These are phyloP conservation scores for Melospiza georgiana DNA, from an alignment of 2,113 vertebrate species.

Conservation along the genomic window DNA sequence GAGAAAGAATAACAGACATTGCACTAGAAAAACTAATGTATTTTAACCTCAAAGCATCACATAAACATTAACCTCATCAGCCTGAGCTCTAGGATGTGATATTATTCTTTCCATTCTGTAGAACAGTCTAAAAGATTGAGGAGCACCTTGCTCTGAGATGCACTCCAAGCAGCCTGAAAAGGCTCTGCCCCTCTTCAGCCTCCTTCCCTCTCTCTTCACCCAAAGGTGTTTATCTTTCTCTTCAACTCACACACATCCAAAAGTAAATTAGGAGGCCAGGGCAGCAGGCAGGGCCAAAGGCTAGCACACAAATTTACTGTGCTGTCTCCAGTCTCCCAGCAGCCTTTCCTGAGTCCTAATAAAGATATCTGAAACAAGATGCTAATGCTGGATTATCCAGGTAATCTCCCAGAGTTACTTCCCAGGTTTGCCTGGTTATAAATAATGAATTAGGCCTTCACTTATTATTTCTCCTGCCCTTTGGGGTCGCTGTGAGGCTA, in stretches of 20 bases:
- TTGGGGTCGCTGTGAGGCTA: slow-evolving; percentile 18
- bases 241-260: neutral
- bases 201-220: neutral
- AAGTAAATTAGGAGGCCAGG: neutral
- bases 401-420: slow-evolving; percentile 61
- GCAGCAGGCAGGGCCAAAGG: slow-evolving; percentile 32
- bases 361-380: slow-evolving; percentile 54
- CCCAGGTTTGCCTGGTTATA: slow-evolving; percentile 38
- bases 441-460: slow-evolving; percentile 68
- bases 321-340: neutral
- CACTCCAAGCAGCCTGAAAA: neutral
- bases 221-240: slow-evolving; percentile 2
- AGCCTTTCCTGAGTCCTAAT: slow-evolving; percentile 40
- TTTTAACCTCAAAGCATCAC: neutral
- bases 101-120: neutral
- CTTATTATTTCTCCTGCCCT: slow-evolving; percentile 69
- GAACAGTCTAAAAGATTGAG: neutral
- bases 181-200: neutral
- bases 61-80: neutral
- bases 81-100: neutral
- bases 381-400: slow-evolving; percentile 60
- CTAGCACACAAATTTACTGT: neutral
- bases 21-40: neutral
- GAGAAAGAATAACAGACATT: neutral
- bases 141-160: neutral